These are phyloP conservation scores for Idaea aversata DNA, from an alignment of 2,888 invertebrate species.

Conservation along the genomic window DNA sequence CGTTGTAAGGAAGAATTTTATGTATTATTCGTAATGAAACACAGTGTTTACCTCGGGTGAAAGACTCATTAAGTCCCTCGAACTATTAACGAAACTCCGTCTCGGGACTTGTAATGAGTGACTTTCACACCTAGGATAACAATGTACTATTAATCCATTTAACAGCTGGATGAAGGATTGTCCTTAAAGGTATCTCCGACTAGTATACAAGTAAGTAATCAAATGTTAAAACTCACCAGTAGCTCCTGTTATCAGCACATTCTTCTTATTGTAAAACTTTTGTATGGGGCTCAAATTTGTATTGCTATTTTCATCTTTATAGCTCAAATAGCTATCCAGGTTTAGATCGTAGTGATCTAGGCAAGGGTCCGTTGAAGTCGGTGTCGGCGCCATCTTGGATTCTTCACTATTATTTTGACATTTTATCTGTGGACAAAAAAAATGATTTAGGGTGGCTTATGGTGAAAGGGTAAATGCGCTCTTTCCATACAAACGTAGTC, in stretches of 20 bases:
- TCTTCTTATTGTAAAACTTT: conserved; percentile 80
- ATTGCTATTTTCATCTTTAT: conserved; percentile 37
- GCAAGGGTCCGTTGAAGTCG: conserved; percentile 16
- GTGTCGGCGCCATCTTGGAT: conserved; percentile 36
- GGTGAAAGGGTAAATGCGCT: neutral
- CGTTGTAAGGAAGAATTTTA: too few relatives aligned
- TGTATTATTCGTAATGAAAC: too few relatives aligned
- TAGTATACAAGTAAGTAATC: too few relatives aligned
- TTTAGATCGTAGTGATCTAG: conserved; percentile 16
- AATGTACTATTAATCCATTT: too few relatives aligned
- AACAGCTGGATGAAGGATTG: too few relatives aligned
- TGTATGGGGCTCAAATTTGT: conserved; percentile 69
- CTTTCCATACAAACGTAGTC: too few relatives aligned
- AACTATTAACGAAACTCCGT: too few relatives aligned
- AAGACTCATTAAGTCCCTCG: too few relatives aligned
- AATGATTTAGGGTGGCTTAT: neutral
- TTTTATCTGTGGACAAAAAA: conserved; percentile 39
- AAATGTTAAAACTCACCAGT: conserved; percentile 64
- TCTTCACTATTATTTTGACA: conserved; percentile 15
- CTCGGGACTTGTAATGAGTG: too few relatives aligned
- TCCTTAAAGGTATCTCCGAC: too few relatives aligned
- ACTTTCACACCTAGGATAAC: too few relatives aligned
- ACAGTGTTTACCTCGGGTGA: too few relatives aligned
- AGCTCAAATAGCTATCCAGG: conserved; percentile 25
- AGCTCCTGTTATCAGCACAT: conserved; percentile 81